These are phyloP conservation scores for Psix sp. DNA, from an alignment of 1,140 invertebrate genomes.

Conservation along the genomic window DNA sequence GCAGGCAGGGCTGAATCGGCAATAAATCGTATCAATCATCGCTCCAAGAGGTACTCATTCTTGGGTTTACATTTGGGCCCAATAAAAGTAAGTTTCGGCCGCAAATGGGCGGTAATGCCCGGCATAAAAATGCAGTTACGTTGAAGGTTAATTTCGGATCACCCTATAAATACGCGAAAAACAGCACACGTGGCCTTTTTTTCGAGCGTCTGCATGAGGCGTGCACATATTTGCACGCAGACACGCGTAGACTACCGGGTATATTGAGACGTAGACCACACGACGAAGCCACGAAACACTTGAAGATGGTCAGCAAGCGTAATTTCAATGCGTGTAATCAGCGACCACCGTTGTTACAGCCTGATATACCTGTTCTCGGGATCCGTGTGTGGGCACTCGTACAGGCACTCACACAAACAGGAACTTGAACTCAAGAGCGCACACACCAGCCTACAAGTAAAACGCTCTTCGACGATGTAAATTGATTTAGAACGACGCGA, in stretches of 20 bases:
- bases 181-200: conserved; percentile 52
- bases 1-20: not conserved
- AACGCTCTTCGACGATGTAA: conserved; percentile 63
- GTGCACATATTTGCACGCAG: conserved; percentile 35
- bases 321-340: conserved; percentile 71
- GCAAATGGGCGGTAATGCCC: conserved; percentile 42
- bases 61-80: conserved; percentile 7
- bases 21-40: conserved; percentile 44
- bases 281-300: conserved; percentile 54
- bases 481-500: conserved; percentile 69
- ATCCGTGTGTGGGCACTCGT: conserved; percentile 47
- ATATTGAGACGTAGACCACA: conserved; percentile 72
- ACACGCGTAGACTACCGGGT: conserved; percentile 47
- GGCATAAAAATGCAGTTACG: conserved; percentile 49
- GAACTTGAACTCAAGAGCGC: conserved; percentile 4
- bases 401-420: conserved; percentile 2
- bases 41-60: conserved; percentile 12
- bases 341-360: conserved; percentile 64
- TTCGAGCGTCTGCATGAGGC: conserved; percentile 40
- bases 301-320: conserved; percentile 59
- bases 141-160: conserved; percentile 54
- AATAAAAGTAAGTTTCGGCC: conserved; percentile 30
- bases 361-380: conserved; percentile 59
- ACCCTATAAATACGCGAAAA: conserved; percentile 55
- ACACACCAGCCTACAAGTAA: conserved; percentile 10